Conservation (phyloP, 1,140 invertebrate species). For the Nymphalis io region DNA sequence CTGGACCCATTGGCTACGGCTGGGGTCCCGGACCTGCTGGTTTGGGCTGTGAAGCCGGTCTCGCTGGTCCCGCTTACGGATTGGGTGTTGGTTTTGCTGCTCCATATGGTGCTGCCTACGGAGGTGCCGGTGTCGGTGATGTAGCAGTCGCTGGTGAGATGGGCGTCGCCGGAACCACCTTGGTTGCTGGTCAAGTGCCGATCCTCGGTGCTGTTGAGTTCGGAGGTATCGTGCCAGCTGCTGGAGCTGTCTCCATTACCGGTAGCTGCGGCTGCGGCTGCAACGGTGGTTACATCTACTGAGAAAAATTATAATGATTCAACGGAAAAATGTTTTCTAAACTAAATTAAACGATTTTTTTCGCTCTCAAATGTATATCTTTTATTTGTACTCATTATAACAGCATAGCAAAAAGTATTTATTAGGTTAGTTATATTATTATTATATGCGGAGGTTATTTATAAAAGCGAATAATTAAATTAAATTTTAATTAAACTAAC, state of each 20-base stretch:
- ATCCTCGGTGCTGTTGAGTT: slow-evolving; percentile 44
- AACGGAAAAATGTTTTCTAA: background rate
- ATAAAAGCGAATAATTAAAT: too few species aligned
- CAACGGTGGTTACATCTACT: slow-evolving; percentile 30
- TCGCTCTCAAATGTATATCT: too few species aligned
- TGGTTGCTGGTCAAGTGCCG: slow-evolving; percentile 46
- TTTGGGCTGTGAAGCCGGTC: background rate
- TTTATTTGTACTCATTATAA: too few species aligned
- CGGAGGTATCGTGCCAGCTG: slow-evolving; percentile 46
- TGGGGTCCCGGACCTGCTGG: too few species aligned
- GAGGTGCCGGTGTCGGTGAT: slow-evolving; percentile 51
- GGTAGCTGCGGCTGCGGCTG: slow-evolving; percentile 50
- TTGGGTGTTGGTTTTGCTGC: background rate
- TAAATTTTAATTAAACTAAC: too few species aligned
- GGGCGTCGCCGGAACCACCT: slow-evolving; percentile 51
- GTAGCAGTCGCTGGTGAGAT: slow-evolving; percentile 54
- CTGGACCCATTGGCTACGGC: background rate
- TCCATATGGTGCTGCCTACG: slow-evolving; percentile 36
- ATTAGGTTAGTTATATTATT: too few species aligned
- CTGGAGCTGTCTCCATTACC: slow-evolving; percentile 45
- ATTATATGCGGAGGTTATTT: too few species aligned
- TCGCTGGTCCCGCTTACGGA: too few species aligned
- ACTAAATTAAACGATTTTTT: background rate
- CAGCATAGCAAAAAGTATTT: too few species aligned
- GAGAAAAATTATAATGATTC: background rate